Evolutionary conservation across 2,113 vertebrate genomes (phyloP), one percentile per base, ranked within the genome.

Genomic region (Cichladusa arquata): DNA sequence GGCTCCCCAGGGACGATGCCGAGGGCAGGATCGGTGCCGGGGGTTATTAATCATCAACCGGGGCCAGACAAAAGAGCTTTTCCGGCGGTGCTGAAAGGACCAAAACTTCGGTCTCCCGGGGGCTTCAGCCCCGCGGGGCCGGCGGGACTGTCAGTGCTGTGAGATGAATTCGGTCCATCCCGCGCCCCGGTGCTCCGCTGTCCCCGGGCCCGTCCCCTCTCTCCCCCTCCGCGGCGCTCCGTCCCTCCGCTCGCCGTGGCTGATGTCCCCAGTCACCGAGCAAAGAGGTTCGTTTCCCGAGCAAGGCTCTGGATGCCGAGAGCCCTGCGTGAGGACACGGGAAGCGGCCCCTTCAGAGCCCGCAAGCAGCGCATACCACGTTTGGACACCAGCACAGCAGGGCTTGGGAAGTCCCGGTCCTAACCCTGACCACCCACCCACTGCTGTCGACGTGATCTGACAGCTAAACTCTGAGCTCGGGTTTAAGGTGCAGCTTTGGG

Each of bases 1-100:
- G 10, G 34, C 34, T 66, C 66, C 57, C 19, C 38, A 15, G 62
- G 40, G 65, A 24, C 12, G 20, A 38, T 28, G 38, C 57, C 7
- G 67, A 65, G 62, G 42, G 80, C 86, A 81, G 83, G 57, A 81
- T 89, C 14, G 19, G 47, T 87, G 90, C 85, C 60, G 53, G 23
- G 26, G 7, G 28, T 48, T 80, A 77, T 93, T 65, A 77, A 88
- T 94, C 82, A 86, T 62, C 83, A 31, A 1, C 33, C 4, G 16
- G 4, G 23, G 51, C 13, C 60, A 17, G 22, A 96, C 71, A 86
- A 94, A 96, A 90, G 66, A 38, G 65, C 62, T 91, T 85, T 81
- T 84, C 81, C 83, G 76, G 78, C 12, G 3, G 7, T 84, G 56
- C 45, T 87, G 58, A 70, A 88, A 82, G 62, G 50, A 69, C 19